Evolutionary conservation across 35 echinoderm and acorn worm genomes (phyloP).

Genomic region (Ophioderma brevispina): DNA sequence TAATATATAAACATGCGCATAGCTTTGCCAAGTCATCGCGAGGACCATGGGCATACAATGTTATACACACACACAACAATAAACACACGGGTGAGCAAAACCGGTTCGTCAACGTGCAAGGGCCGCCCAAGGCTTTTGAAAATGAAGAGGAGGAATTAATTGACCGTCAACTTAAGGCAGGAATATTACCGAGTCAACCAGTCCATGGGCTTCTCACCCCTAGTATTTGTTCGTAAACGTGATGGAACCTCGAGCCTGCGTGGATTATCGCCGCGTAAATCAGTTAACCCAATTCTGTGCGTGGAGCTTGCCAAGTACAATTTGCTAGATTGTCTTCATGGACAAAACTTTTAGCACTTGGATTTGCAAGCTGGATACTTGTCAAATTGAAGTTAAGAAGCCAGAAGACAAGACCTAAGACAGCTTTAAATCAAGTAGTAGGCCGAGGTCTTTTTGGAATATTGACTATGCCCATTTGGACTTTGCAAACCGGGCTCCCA

Average conservation of each 20-base stretch:
- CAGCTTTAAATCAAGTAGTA: constrained; percentile 45
- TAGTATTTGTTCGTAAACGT: background rate
- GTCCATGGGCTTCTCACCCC: constrained; percentile 3
- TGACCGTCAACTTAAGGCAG: constrained; percentile 15
- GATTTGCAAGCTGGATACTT: constrained; percentile 62
- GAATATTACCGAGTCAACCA: background rate
- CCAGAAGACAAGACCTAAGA: constrained; percentile 54
- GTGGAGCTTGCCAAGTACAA: constrained; percentile 37
- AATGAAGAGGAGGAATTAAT: constrained; percentile 54
- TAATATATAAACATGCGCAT: background rate
- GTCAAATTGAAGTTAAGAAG: constrained; percentile 64
- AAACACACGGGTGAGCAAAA: constrained; percentile 45
- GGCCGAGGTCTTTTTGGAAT: constrained; percentile 50
- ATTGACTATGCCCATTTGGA: constrained; percentile 49
- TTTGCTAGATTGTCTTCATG: constrained; percentile 48
- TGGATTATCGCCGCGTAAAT: constrained; percentile 71
- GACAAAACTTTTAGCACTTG: constrained; percentile 33
- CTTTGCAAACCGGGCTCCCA: constrained; percentile 64
- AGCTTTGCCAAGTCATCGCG: background rate
- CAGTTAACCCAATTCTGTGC: constrained; percentile 29
- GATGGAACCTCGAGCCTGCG: constrained; percentile 46
- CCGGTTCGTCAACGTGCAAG: constrained; percentile 38
- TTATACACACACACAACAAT: constrained; percentile 1
- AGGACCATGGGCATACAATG: constrained; percentile 53
- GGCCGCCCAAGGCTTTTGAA: constrained; percentile 44